Conservation (phyloP, 2,888 invertebrate genomes). For the Xanthorhoe spadicearia region DNA sequence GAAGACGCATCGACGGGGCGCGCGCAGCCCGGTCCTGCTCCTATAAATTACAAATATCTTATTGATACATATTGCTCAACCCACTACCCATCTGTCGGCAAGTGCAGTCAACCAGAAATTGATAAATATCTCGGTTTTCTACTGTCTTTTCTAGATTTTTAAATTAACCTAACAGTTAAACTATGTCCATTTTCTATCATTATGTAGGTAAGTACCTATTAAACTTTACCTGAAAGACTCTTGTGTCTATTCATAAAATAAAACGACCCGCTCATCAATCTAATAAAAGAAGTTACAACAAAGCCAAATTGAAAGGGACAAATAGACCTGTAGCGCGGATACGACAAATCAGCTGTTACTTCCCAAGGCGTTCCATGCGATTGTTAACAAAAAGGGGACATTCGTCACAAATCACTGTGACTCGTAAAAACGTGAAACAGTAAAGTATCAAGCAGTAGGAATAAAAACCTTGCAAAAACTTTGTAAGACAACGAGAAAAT, state of each 20-base stretch:
- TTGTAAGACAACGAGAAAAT: background rate
- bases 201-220: background rate
- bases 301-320: slow-evolving; percentile 30
- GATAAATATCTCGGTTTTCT: too few relatives aligned
- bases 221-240: background rate
- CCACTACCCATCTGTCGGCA: background rate
- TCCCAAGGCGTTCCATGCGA: slow-evolving; percentile 32
- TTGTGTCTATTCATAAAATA: slow-evolving; percentile 19
- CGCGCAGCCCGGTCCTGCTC: slow-evolving; percentile 88
- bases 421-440: slow-evolving; percentile 62
- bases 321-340: slow-evolving; percentile 27
- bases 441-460: slow-evolving; percentile 6
- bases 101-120: background rate
- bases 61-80: slow-evolving; percentile 5
- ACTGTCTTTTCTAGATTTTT: too few relatives aligned
- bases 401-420: slow-evolving; percentile 50
- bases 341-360: slow-evolving; percentile 29
- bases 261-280: slow-evolving; percentile 21
- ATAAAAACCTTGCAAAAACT: background rate
- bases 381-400: slow-evolving; percentile 46
- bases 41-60: slow-evolving; percentile 48
- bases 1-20: slow-evolving; percentile 90
- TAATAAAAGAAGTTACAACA: slow-evolving; percentile 24
- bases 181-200: background rate
- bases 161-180: too few relatives aligned